phyloP scores from a whole-genome alignment of 2,888 invertebrate species.

The Notodonta ziczac region DNA sequence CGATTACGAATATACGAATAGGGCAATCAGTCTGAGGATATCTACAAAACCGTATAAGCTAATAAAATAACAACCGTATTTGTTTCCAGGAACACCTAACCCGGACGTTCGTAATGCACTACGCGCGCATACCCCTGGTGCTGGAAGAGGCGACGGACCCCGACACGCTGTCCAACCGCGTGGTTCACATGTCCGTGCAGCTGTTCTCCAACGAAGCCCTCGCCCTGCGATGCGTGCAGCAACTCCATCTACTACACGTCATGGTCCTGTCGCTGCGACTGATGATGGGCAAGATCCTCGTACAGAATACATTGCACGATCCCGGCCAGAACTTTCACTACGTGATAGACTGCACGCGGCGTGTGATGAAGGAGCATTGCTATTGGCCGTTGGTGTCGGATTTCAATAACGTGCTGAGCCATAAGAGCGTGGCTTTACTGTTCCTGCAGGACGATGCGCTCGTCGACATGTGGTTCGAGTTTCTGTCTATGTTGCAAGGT shows the following conservation, averaged over 20 bases:
- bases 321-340: conserved; percentile 92
- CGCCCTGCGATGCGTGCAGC: conserved; percentile 95
- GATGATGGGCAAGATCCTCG: conserved; percentile 97
- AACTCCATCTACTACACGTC: conserved; percentile 94
- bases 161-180: conserved; percentile 96
- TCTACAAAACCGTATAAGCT: too few relatives aligned
- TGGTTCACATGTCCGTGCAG: conserved; percentile 99
- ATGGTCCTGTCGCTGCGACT: conserved; percentile 94
- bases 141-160: conserved; percentile 94
- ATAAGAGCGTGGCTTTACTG: conserved; percentile 94
- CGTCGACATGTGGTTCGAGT: conserved; percentile 98
- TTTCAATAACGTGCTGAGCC: conserved; percentile 97
- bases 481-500: conserved; percentile 97
- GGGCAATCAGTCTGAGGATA: too few relatives aligned
- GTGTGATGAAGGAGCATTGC: conserved; percentile 98
- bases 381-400: conserved; percentile 99
- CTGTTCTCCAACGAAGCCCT: conserved; percentile 97
- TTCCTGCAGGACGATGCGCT: conserved; percentile 95
- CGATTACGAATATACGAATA: too few relatives aligned
- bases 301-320: conserved; percentile 94
- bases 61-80: background rate
- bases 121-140: conserved; percentile 96
- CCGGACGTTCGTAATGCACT: conserved; percentile 97
- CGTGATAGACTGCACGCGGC: conserved; percentile 95
- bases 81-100: conserved; percentile 92